Conservation (phyloP, 2,797 vertebrate species). For the Cossypha heuglini region DNA sequence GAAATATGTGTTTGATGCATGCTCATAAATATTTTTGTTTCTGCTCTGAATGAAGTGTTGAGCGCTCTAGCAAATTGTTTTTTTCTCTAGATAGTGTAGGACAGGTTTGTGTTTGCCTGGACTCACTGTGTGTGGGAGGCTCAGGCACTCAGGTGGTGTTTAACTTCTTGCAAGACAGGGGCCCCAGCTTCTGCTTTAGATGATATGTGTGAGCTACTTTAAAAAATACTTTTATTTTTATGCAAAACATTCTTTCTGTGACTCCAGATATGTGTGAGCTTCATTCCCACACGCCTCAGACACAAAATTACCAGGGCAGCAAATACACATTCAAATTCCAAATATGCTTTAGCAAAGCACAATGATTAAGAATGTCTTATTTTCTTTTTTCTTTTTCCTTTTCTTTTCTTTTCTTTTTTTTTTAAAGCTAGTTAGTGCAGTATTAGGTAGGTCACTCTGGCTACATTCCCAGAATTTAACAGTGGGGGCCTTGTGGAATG, state of each 20-base stretch:
- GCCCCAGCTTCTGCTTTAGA: neutral
- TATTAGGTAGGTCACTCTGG: constrained; percentile 84
- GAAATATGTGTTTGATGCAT: neutral
- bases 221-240: neutral
- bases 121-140: neutral
- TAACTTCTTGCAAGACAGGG: neutral
- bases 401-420: neutral
- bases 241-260: neutral
- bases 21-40: neutral
- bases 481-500: constrained; percentile 88
- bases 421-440: constrained; percentile 70
- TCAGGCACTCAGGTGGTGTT: neutral
- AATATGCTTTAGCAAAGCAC: constrained; percentile 53
- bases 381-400: neutral
- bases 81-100: neutral
- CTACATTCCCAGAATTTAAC: constrained; percentile 83
- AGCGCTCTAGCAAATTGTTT: neutral
- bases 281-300: neutral
- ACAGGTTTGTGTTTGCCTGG: neutral
- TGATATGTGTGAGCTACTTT: constrained; percentile 1
- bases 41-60: neutral
- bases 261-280: neutral
- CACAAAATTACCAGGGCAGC: neutral
- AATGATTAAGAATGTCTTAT: constrained; percentile 65
- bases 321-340: constrained; percentile 66